Evolutionary conservation across 2,113 vertebrate genomes (phyloP), one percentile per base, ranked within the genome.

Genomic region (Spizaetus ornatus): DNA sequence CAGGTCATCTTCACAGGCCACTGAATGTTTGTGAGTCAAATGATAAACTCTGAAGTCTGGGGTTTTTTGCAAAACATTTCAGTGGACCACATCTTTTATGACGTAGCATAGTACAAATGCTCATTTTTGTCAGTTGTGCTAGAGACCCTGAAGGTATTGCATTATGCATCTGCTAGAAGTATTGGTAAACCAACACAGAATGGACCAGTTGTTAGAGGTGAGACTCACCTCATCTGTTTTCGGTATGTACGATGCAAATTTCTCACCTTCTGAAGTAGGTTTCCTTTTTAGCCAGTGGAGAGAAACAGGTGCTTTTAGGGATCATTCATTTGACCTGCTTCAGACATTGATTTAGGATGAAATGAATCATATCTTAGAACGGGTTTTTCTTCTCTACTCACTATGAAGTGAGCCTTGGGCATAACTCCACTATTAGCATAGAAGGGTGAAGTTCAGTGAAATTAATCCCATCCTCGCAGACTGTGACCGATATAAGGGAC

Each of bases 1-100:
- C 17, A 45, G 53, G 53, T 67, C 22, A 83, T 55, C 56, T 77
- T 52, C 81, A 88, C 27, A 34, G 47, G 26, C 43, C 50, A 87
- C 25, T 79, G 40, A 69, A 61, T 83, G 21, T 92, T 96, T 97
- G 43, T 78, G 8, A 74, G 78, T 95, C 87, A 95, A 95, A 79
- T 80, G 27, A 83, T 36, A 38, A 82, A 47, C 18, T 56, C 26
- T 38, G 66, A 91, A 69, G 19, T 45, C 13, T 47, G 40, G 13
- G 10, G 2, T 16, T 88, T 94, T 84, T 36, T 80, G 21, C 20
- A 93, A 69, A 93, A 72, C 61, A 50, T 82, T 96, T 92, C 29
- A 70, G 50, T 95, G 87, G 83, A 93, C 55, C 45, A 73, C 59
- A 58, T 67, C 26, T 79, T 97, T 59, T 55, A 23, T 26, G 4